These are phyloP conservation scores for Hippocampus kuda DNA, from an alignment of 2,797 vertebrate genomes.

Conservation along the genomic window DNA sequence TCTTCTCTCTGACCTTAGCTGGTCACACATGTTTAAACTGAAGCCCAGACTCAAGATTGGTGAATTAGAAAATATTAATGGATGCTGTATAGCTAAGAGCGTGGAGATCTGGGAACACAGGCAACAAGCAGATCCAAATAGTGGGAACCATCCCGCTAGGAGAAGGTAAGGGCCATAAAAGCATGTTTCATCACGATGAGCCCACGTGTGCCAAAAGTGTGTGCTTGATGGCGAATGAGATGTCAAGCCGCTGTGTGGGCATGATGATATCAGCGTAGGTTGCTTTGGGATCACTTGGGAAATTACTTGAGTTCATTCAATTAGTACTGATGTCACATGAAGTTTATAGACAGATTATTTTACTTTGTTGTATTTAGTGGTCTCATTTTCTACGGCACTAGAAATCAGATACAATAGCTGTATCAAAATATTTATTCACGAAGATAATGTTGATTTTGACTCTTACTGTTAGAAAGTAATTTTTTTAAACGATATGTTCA, in stretches of 20 bases:
- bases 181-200: conserved; percentile 19
- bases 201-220: conserved; percentile 5
- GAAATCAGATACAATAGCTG: background rate
- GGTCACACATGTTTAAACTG: conserved; percentile 47
- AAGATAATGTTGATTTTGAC: too few relatives aligned
- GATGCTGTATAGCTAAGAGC: conserved; percentile 22
- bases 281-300: conserved; percentile 46
- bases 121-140: conserved; percentile 13
- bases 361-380: background rate
- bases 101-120: conserved; percentile 23
- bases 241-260: conserved; percentile 34
- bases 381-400: too few relatives aligned
- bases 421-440: background rate
- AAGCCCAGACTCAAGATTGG: conserved; percentile 38
- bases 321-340: background rate
- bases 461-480: too few relatives aligned
- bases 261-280: conserved; percentile 35
- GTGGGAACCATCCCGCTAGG: conserved; percentile 8
- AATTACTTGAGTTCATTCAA: conserved; percentile 56
- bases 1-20: conserved; percentile 61
- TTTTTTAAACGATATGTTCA: too few relatives aligned
- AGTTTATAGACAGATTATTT: background rate
- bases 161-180: conserved; percentile 41
- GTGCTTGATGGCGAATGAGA: conserved; percentile 7
- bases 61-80: conserved; percentile 47